Evolutionary conservation across 2,888 invertebrate species (phyloP).

Genomic region (Scrobipalpa atriplicella): DNA sequence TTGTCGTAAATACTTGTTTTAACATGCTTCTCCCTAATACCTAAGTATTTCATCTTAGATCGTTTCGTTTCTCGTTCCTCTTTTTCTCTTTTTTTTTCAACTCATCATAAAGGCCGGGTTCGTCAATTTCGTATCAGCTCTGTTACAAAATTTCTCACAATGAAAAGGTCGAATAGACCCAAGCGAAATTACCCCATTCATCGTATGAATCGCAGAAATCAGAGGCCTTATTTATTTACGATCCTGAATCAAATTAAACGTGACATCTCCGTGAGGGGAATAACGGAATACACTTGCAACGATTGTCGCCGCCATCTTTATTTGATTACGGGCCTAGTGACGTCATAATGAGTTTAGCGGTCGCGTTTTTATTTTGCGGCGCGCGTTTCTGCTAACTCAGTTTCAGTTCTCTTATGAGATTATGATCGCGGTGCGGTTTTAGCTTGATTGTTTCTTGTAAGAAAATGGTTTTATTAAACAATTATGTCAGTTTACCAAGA

Average conservation of each 20-base stretch:
- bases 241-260: conserved; percentile 49
- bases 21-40: too few relatives aligned
- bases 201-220: conserved; percentile 56
- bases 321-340: conserved; percentile 45
- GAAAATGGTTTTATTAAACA: not conserved
- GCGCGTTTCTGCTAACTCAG: conserved; percentile 37
- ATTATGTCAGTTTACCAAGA: not conserved
- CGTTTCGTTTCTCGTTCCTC: too few relatives aligned
- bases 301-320: conserved; percentile 37
- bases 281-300: not conserved
- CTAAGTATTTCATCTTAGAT: too few relatives aligned
- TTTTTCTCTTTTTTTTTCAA: too few relatives aligned
- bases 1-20: too few relatives aligned
- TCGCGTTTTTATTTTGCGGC: conserved; percentile 45
- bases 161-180: conserved; percentile 44
- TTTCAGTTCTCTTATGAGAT: conserved; percentile 28
- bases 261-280: conserved; percentile 27
- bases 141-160: conserved; percentile 42
- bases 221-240: conserved; percentile 49
- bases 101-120: not conserved
- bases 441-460: conserved; percentile 23
- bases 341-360: conserved; percentile 48
- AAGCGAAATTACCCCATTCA: conserved; percentile 55
- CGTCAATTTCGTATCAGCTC: not conserved
- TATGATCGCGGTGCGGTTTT: conserved; percentile 14